These are phyloP conservation scores for Mayetiola destructor DNA, from an alignment of 2,888 invertebrate genomes.

Conservation along the genomic window DNA sequence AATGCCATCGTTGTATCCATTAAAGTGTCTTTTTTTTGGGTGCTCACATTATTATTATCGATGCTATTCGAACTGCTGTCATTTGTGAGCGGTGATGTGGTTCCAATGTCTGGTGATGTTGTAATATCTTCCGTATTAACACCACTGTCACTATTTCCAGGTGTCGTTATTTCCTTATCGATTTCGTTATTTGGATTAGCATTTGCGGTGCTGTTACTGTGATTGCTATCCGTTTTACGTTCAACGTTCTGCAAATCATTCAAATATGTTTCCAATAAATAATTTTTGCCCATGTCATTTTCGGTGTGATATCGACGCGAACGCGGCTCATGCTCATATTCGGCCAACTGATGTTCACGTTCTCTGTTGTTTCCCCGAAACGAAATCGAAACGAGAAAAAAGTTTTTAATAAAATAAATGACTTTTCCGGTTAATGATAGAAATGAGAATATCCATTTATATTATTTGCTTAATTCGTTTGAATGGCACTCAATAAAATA, in stretches of 20 bases:
- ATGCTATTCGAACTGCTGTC: neutral
- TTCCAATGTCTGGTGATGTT: slow-evolving; percentile 33
- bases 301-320: slow-evolving; percentile 38
- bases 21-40: slow-evolving; percentile 6
- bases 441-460: too few relatives aligned
- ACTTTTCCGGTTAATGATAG: too few relatives aligned
- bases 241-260: slow-evolving; percentile 40
- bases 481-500: too few relatives aligned
- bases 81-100: slow-evolving; percentile 17
- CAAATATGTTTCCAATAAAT: slow-evolving; percentile 62
- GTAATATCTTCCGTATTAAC: slow-evolving; percentile 46
- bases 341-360: slow-evolving; percentile 63
- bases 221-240: slow-evolving; percentile 25
- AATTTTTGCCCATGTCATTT: slow-evolving; percentile 63
- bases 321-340: slow-evolving; percentile 59
- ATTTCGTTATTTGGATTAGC: slow-evolving; percentile 38
- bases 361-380: slow-evolving; percentile 37
- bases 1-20: slow-evolving; percentile 7
- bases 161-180: slow-evolving; percentile 11
- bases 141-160: slow-evolving; percentile 53
- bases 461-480: too few relatives aligned
- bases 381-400: neutral
- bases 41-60: neutral
- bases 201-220: slow-evolving; percentile 14
- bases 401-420: neutral